Conservation (phyloP, 2,888 invertebrate species). For the Drosophila ochracea region DNA sequence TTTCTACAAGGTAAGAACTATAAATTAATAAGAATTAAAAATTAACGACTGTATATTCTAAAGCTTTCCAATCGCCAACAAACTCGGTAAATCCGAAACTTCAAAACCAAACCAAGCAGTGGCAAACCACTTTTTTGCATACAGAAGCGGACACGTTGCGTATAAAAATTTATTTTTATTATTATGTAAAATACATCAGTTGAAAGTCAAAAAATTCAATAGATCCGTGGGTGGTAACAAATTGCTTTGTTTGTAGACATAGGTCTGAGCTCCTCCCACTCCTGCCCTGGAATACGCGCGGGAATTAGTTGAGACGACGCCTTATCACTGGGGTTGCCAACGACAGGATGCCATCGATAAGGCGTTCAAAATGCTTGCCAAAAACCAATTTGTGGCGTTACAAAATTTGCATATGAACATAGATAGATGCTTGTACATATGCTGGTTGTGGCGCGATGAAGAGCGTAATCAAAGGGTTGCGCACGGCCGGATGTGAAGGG, state of each 20-base stretch:
- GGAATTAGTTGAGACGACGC: constrained; percentile 63
- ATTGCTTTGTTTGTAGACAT: constrained; percentile 70
- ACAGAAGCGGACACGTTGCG: constrained; percentile 65
- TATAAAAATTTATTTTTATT: constrained; percentile 82
- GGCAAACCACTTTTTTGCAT: constrained; percentile 1
- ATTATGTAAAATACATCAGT: constrained; percentile 59
- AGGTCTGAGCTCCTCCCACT: neutral
- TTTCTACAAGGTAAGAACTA: neutral
- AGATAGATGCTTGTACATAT: constrained; percentile 14
- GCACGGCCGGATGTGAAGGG: constrained; percentile 64
- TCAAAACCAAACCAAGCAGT: constrained; percentile 12
- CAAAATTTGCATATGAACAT: constrained; percentile 72
- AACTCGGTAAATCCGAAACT: constrained; percentile 1
- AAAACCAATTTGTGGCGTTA: constrained; percentile 66
- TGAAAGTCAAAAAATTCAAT: constrained; percentile 54
- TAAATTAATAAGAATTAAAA: neutral
- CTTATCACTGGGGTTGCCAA: constrained; percentile 47
- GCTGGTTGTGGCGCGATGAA: constrained; percentile 15
- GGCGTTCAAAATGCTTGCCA: constrained; percentile 51
- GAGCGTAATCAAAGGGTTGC: constrained; percentile 71
- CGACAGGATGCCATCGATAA: constrained; percentile 58
- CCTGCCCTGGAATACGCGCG: constrained; percentile 55
- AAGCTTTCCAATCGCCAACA: neutral
- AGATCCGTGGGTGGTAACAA: constrained; percentile 56
- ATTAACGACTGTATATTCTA: neutral